Percentiles rank a stretch among this genome's conserved stretches.
These are phyloP conservation scores for Aphelinus certus DNA, from an alignment of 1,140 invertebrate genomes.

Conservation along the genomic window DNA sequence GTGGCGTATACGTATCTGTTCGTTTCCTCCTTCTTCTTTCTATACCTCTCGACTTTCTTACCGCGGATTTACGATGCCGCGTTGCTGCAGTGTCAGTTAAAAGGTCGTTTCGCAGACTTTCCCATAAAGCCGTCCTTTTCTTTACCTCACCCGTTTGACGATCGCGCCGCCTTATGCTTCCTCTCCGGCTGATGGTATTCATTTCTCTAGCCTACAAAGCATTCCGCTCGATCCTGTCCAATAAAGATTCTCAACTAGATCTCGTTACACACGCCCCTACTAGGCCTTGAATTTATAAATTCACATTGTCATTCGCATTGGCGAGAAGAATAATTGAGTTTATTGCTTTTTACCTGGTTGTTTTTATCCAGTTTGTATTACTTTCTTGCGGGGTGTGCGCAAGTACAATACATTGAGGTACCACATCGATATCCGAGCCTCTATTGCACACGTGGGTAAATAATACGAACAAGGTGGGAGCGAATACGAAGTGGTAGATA, in stretches of 20 bases:
- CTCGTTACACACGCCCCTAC: neutral
- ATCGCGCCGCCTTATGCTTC: neutral
- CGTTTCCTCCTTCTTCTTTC: constrained; percentile 21
- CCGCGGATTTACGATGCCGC: constrained; percentile 43
- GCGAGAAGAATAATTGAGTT: neutral
- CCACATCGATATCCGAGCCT: too few species aligned
- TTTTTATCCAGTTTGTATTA: neutral
- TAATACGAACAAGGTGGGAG: too few species aligned
- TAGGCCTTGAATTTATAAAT: too few species aligned
- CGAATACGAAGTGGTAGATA: too few species aligned
- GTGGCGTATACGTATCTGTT: neutral
- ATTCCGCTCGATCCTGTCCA: neutral
- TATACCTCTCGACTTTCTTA: constrained; percentile 34
- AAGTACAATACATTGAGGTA: too few species aligned
- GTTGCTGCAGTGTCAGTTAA: constrained; percentile 40
- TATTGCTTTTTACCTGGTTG: neutral
- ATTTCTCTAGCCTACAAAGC: neutral
- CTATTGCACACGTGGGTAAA: too few species aligned
- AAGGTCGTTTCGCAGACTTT: constrained; percentile 21
- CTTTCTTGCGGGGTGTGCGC: too few species aligned
- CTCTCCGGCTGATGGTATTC: constrained; percentile 6
- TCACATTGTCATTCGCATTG: neutral
- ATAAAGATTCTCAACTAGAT: constrained; percentile 6
- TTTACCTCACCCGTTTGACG: neutral
- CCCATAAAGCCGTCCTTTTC: neutral